Evolutionary conservation across 1,140 invertebrate genomes (phyloP), one percentile per base, ranked within the genome.

Genomic region (Vanessa tameamea): DNA sequence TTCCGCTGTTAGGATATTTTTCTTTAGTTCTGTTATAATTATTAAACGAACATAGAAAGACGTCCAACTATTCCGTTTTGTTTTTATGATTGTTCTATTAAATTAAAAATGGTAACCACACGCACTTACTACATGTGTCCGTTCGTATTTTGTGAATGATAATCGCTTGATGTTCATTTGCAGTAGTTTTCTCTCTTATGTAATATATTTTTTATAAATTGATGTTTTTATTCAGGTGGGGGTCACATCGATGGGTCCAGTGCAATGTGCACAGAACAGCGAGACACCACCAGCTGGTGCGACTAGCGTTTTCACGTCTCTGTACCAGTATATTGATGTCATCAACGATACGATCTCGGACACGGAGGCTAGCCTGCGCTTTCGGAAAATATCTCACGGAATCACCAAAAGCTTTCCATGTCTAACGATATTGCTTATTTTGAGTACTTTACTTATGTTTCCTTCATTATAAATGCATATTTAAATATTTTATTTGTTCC

Each of bases 211-310:
- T 31, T 6, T 31, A 31, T 31, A 31, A 8, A 43, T 11, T 43
- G 13, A 51, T 51, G n/a, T 55, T 2, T 16, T 68, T 16, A 63
- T n/a, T 12, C 78, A 88, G 84, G 78, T 91, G 53, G 89, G 80
- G 31, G 85, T 91, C 31, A 91, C 89, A 13, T 91, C 89, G 14
- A 86, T 91, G 85, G 89, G 89, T 1, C 88, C 89, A 5, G 53
- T 82, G 47, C 78, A 87, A 66, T 91, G 89, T 76, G 76, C 80
- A 26, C 66, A 59, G 14, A 71, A 65, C 23, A 69, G 59, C 15
- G 47, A 26, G 7, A 16, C 48, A 11, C 79, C 79, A 9, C 51
- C 72, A 0, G 59, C 31, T 16, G 76, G 76, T 43, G 82, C 84
- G n/a, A 83, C 81, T 64, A 88, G 87, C 78, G 88, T 90, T 55